These are phyloP conservation scores for Hermodice carunculata DNA, from an alignment of 2,888 invertebrate genomes.

Conservation along the genomic window DNA sequence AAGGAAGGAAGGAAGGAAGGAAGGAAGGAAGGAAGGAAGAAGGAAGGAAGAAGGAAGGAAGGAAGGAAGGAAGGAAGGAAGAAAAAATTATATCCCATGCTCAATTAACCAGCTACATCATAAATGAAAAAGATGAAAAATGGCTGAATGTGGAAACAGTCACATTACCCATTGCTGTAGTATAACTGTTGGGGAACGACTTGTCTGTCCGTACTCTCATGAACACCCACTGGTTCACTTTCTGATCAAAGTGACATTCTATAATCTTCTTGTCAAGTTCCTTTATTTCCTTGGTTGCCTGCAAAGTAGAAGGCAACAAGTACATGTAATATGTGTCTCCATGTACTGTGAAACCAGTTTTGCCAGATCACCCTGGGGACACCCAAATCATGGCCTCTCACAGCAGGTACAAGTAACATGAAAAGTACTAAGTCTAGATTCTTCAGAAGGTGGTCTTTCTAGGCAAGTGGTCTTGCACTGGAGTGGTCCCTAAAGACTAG, in stretches of 20 bases:
- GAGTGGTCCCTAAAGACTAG: no score
- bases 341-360: no score
- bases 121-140: not conserved
- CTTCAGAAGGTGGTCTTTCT: no score
- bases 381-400: no score
- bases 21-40: not conserved
- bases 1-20: not conserved
- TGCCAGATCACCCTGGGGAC: no score
- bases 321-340: not conserved
- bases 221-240: conserved; percentile 83
- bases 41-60: not conserved
- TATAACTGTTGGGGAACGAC: conserved; percentile 90
- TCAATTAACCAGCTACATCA: not conserved
- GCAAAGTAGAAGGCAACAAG: conserved; percentile 78
- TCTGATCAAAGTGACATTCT: conserved; percentile 87
- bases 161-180: conserved; percentile 82
- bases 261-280: conserved; percentile 92
- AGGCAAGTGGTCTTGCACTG: no score
- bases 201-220: conserved; percentile 98
- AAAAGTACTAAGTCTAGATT: no score
- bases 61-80: not conserved
- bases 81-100: not conserved
- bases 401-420: no score
- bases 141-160: not conserved
- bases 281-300: conserved; percentile 69